phyloP scores from a whole-genome alignment of 2,797 vertebrate species.

The Delichon dasypus region DNA sequence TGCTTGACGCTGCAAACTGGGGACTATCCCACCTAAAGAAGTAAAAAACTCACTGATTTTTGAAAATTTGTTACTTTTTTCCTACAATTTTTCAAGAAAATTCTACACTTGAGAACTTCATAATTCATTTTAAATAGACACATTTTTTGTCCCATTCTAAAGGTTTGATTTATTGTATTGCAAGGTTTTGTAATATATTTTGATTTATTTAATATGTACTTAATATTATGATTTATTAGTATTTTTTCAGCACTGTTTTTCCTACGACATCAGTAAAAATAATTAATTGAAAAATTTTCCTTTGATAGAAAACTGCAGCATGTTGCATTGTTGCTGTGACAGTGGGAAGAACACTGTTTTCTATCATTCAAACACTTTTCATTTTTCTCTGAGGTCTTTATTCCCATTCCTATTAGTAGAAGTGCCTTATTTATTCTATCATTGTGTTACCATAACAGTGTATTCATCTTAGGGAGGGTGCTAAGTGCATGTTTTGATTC shows the following conservation, averaged over 20 bases:
- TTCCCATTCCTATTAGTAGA: background rate
- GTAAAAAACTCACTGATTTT: background rate
- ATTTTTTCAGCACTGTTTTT: background rate
- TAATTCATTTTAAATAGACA: background rate
- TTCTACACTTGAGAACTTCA: rapidly evolving
- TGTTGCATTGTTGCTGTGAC: background rate
- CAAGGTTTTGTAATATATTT: background rate
- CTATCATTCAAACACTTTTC: background rate
- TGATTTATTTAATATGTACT: background rate
- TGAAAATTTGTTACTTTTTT: background rate
- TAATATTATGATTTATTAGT: background rate
- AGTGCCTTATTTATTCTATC: background rate
- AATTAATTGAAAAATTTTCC: background rate
- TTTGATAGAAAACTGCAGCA: background rate
- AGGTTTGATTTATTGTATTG: background rate
- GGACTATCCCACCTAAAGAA: background rate
- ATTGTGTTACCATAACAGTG: background rate
- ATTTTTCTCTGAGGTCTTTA: background rate
- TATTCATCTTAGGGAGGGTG: background rate
- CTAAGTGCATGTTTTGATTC: background rate
- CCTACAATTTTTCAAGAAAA: background rate
- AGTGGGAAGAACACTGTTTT: background rate
- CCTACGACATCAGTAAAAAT: background rate
- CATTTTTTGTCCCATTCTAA: background rate
- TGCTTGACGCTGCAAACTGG: background rate